These are phyloP conservation scores for Adelosebastes latens DNA, from an alignment of 2,797 vertebrate genomes.

Conservation along the genomic window DNA sequence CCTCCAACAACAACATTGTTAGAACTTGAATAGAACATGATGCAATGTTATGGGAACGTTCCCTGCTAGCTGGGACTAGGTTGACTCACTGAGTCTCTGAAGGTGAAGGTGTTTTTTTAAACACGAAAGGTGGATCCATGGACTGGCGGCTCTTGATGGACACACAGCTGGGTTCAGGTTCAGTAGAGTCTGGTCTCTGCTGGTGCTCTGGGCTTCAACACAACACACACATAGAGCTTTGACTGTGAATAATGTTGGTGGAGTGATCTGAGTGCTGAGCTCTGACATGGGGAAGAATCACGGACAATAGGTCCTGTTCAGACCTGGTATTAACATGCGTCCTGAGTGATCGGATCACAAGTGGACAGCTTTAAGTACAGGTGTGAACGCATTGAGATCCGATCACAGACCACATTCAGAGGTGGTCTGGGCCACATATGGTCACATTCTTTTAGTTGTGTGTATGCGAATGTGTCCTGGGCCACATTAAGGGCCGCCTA, in stretches of 20 bases:
- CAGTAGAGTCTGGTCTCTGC: not conserved
- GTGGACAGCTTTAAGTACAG: no score
- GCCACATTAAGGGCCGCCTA: no score
- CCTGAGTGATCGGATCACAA: no score
- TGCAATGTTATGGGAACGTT: not conserved
- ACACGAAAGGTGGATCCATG: not conserved
- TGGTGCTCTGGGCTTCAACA: not conserved
- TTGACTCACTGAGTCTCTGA: not conserved
- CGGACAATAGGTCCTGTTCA: no score
- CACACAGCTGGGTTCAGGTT: not conserved
- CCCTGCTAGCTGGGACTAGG: not conserved
- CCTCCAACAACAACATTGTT: not conserved
- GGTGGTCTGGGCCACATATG: no score
- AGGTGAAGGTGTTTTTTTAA: not conserved
- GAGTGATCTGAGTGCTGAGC: not conserved
- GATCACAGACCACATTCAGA: no score
- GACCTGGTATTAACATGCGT: no score
- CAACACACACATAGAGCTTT: not conserved
- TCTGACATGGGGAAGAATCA: not conserved
- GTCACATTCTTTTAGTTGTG: no score
- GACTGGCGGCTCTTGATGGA: not conserved
- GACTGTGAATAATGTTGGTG: not conserved
- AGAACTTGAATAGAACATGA: not conserved
- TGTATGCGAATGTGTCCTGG: no score
- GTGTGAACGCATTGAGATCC: no score